Base-by-base conservation (phyloP, 1,140 invertebrate genomes). In the Drosophila willistoni region DNA sequence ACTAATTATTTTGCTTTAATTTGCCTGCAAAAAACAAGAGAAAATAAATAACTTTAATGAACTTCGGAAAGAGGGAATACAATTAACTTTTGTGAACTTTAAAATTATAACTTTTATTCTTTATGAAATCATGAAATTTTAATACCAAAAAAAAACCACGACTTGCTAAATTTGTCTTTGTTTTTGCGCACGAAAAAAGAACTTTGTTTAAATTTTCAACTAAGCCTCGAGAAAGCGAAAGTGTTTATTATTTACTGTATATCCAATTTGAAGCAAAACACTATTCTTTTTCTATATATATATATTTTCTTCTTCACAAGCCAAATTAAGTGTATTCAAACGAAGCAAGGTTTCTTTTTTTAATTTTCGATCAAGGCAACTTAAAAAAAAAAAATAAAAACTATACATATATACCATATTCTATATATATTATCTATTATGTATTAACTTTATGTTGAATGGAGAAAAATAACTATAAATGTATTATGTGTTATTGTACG, bases 361-460 rank as follows among this genome's bases (percentile, higher is more conserved):
- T 51, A 17, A 22, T 3, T 22, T 51, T 51, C 19, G 14, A 17
- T 19, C 17, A 51, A 22, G 9, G 44, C 44, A 51, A 51, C 22
- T 51, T 5, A 29, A 6, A 6, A 29, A 29, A 29, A 7, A 29
- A 29, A 29, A 51, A 51, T 10, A 9, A 17, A 17, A 47, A 17
- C 17, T 19, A 47, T 44, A 19, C 9, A 47, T 51, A 51, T 51
- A 22, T 77, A 51, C 44, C 17, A 51, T 22, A 51, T 51, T 19
- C 17, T 51, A 51, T 51, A 51, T 51, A 12, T 51, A 51, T 51
- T 22, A 51, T 12, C 19, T 22, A 51, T 51, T 51, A 22, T 51
- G 44, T 51, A 51, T 51, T 51, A 51, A 22, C 44, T 51, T 51
- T 22, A 51, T 22, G 9, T 51, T 51, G 44, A 51, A 22, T 22